Percentiles rank a stretch among this genome's conserved stretches.
Evolutionary conservation across 1,140 invertebrate species (phyloP).

Genomic region (Galleria mellonella): DNA sequence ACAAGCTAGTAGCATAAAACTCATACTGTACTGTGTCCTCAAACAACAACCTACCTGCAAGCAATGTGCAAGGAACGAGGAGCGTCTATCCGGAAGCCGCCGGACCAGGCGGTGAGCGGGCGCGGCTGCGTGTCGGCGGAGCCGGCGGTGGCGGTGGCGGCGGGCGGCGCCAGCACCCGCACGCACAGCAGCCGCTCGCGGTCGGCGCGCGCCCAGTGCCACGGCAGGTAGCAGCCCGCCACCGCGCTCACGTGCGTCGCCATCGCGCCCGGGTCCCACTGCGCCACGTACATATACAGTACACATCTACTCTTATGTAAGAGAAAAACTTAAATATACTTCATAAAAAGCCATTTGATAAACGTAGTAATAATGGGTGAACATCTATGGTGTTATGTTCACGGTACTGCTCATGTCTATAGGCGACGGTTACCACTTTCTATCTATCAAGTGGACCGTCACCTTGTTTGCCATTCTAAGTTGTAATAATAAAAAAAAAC

Average conservation of each 20-base stretch:
- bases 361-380: too few relatives aligned
- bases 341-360: too few relatives aligned
- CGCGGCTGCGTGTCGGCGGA: slow-evolving; percentile 83
- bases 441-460: too few relatives aligned
- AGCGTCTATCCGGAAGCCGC: slow-evolving; percentile 91
- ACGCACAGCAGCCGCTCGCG: slow-evolving; percentile 93
- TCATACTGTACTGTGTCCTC: too few relatives aligned
- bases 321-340: not conserved
- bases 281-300: not conserved
- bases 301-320: not conserved
- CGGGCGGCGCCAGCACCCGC: slow-evolving; percentile 81
- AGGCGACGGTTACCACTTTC: too few relatives aligned
- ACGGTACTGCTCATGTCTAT: too few relatives aligned
- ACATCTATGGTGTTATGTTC: too few relatives aligned
- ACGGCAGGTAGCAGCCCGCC: slow-evolving; percentile 92
- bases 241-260: slow-evolving; percentile 85
- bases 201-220: slow-evolving; percentile 95
- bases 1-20: too few relatives aligned
- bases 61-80: slow-evolving; percentile 94
- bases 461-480: too few relatives aligned
- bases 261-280: slow-evolving; percentile 80
- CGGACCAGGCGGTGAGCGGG: slow-evolving; percentile 88
- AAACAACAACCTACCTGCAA: too few relatives aligned
- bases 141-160: slow-evolving; percentile 83
- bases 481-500: too few relatives aligned